These are phyloP conservation scores for Butorides virescens DNA, from an alignment of 2,113 vertebrate genomes.

Conservation along the genomic window DNA sequence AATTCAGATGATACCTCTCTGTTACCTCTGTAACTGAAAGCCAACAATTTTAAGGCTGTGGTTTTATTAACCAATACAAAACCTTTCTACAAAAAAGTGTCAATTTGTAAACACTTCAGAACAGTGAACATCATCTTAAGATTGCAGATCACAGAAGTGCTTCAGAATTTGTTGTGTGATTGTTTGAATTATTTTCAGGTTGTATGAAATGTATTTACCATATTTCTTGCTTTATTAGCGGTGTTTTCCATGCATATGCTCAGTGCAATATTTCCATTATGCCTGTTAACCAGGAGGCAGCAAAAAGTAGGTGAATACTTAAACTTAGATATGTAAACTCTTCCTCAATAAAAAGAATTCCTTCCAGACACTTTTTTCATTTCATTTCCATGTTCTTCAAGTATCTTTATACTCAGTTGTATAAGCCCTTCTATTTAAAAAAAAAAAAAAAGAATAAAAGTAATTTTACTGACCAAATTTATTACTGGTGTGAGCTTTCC, in stretches of 20 bases:
- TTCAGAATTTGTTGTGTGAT: constrained; percentile 65
- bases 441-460: constrained; percentile 31
- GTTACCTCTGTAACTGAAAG: constrained; percentile 74
- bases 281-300: constrained; percentile 55
- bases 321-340: constrained; percentile 70
- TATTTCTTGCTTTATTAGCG: constrained; percentile 66
- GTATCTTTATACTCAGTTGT: constrained; percentile 39
- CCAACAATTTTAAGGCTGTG: constrained; percentile 72
- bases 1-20: constrained; percentile 74
- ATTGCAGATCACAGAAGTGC: constrained; percentile 64
- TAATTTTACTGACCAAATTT: constrained; percentile 47
- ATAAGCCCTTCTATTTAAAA: constrained; percentile 35
- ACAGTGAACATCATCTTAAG: constrained; percentile 55
- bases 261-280: constrained; percentile 71
- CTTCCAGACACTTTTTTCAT: constrained; percentile 48
- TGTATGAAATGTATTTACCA: constrained; percentile 63
- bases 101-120: constrained; percentile 61
- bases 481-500: constrained; percentile 24
- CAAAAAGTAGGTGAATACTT: constrained; percentile 58
- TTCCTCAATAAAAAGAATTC: constrained; percentile 72
- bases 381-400: constrained; percentile 38
- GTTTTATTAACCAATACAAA: constrained; percentile 68
- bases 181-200: constrained; percentile 62
- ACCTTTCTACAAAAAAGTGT: constrained; percentile 67
- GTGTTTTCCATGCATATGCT: constrained; percentile 71